A percentile compares a stretch with the other conserved stretches of the same genome.
Evolutionary conservation across 2,888 invertebrate species (phyloP).

Genomic region (Thysanoteuthis rhombus): DNA sequence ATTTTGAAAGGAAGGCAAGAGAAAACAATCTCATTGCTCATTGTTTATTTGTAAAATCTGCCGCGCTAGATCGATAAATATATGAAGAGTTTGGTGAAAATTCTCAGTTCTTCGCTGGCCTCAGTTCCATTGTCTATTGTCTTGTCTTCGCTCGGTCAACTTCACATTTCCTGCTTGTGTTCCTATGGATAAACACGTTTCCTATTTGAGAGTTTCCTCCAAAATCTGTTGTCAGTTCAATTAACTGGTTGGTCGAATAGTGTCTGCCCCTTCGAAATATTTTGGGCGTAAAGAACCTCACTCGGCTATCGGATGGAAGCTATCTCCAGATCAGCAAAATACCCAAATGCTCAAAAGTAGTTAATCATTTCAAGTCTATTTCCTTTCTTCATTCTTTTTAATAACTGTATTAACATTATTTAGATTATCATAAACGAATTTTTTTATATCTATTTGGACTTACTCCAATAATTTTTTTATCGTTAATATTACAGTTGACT

Average conservation of each 20-base stretch:
- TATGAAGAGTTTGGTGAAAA: neutral
- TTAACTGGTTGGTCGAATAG: neutral
- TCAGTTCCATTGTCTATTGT: neutral
- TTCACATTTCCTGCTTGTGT: neutral
- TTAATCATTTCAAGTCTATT: neutral
- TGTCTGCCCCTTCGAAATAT: neutral
- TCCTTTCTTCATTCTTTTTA: neutral
- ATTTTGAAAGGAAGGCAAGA: neutral
- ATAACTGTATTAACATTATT: neutral
- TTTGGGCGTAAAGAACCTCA: neutral
- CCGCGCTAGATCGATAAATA: neutral
- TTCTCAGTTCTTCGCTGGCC: neutral
- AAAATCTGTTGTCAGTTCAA: neutral
- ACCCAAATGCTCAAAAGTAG: neutral
- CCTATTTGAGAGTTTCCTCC: neutral
- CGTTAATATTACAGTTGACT: too few species aligned
- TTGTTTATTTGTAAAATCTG: neutral
- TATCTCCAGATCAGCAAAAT: neutral
- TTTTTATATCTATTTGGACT: too few species aligned
- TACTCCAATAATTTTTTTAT: too few species aligned
- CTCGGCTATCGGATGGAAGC: neutral
- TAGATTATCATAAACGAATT: too few species aligned
- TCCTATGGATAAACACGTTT: neutral
- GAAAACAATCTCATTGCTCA: neutral
- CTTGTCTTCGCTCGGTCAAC: slow-evolving; percentile 12